These are phyloP conservation scores for Philantomba maxwellii DNA, from an alignment of 2,113 vertebrate genomes.

Conservation along the genomic window DNA sequence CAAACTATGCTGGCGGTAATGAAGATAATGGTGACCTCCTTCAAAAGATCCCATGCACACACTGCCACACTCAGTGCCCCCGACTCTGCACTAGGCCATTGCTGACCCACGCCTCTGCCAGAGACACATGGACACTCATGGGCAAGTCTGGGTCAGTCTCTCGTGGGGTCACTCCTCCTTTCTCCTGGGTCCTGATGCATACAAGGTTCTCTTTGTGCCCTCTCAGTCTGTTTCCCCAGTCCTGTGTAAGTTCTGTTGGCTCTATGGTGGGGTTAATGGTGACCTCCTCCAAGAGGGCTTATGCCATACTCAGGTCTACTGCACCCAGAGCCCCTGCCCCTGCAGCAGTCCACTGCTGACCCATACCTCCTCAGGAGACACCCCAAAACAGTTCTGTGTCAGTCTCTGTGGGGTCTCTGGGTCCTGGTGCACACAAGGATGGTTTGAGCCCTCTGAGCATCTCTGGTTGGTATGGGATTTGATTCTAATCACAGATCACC, in stretches of 20 bases:
- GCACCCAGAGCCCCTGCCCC: neutral
- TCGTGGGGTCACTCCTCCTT: neutral
- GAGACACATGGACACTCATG: neutral
- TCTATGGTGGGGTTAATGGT: neutral
- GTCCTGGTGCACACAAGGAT: neutral
- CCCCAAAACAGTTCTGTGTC: neutral
- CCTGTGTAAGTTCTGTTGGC: neutral
- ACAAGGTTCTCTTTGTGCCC: neutral
- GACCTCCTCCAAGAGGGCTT: neutral
- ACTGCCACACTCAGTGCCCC: neutral
- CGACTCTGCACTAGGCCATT: neutral
- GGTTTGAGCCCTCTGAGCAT: neutral
- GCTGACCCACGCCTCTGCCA: fast-evolving
- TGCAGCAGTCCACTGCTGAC: neutral
- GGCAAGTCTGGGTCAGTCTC: neutral
- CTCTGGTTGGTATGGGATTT: neutral
- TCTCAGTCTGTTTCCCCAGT: neutral
- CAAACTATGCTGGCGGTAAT: neutral
- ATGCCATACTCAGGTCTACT: neutral
- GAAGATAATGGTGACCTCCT: neutral
- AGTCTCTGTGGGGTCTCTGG: neutral
- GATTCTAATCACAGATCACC: neutral
- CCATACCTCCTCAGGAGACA: neutral
- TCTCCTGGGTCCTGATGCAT: neutral
- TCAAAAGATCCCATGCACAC: neutral